phyloP scores from a whole-genome alignment of 2,888 invertebrate species.

The Drosophila tanythrix region DNA sequence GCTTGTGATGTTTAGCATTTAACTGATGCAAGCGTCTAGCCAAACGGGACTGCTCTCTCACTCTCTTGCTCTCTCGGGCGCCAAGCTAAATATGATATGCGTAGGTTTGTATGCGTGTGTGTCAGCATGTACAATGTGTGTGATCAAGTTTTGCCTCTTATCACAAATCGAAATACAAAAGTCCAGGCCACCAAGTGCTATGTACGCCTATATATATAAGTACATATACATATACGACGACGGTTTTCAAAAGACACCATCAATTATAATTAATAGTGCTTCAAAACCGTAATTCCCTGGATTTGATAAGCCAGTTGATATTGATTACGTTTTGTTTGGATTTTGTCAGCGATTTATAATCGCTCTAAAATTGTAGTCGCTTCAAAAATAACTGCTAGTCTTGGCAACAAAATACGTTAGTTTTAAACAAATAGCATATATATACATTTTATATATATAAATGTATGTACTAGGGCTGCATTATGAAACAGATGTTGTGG shows the following conservation, averaged over 20 bases:
- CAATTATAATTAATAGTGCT: slow-evolving; percentile 76
- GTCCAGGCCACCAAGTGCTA: slow-evolving; percentile 59
- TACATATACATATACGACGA: slow-evolving; percentile 13
- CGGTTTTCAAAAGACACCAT: slow-evolving; percentile 50
- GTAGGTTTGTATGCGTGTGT: not conserved
- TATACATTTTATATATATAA: not conserved
- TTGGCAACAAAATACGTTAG: slow-evolving; percentile 54
- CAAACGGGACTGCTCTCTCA: slow-evolving; percentile 8
- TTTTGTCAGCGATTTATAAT: slow-evolving; percentile 68
- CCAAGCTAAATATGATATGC: slow-evolving; percentile 42
- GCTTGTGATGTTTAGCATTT: slow-evolving; percentile 62
- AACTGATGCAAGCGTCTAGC: slow-evolving; percentile 38
- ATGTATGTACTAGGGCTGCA: slow-evolving; percentile 28
- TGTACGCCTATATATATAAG: slow-evolving; percentile 20
- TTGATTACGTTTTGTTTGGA: slow-evolving; percentile 57
- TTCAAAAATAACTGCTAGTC: slow-evolving; percentile 17
- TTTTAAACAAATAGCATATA: slow-evolving; percentile 24
- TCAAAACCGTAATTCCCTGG: slow-evolving; percentile 62
- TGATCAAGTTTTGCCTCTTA: slow-evolving; percentile 69
- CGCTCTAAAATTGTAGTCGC: slow-evolving; percentile 22
- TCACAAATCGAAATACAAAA: slow-evolving; percentile 76
- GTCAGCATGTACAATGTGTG: slow-evolving; percentile 20
- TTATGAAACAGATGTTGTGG: slow-evolving; percentile 5
- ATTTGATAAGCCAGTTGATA: slow-evolving; percentile 64
- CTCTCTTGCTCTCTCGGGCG: slow-evolving; percentile 18